These are phyloP conservation scores for Brachyptera risi DNA, from an alignment of 2,888 invertebrate species.

Conservation along the genomic window DNA sequence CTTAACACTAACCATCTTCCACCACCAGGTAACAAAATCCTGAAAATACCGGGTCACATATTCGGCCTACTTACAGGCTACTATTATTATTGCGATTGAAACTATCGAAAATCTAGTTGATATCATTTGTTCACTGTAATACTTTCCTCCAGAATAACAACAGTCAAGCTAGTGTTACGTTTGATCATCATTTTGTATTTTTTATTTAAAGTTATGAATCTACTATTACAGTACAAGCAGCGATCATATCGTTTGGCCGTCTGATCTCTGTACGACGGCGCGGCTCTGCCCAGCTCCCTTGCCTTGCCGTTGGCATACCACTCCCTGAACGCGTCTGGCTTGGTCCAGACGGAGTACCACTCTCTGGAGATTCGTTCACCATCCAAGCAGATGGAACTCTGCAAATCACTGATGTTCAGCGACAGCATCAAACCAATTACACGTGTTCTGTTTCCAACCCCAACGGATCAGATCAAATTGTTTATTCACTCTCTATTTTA, in stretches of 20 bases:
- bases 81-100: too few relatives aligned
- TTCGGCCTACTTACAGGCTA: too few relatives aligned
- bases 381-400: constrained; percentile 39
- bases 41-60: too few relatives aligned
- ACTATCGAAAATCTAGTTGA: too few relatives aligned
- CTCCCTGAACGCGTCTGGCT: constrained; percentile 37
- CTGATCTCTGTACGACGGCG: constrained; percentile 28
- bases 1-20: too few relatives aligned
- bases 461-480: constrained; percentile 40
- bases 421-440: constrained; percentile 41
- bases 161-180: too few relatives aligned
- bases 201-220: too few relatives aligned
- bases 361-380: constrained; percentile 30
- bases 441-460: constrained; percentile 41
- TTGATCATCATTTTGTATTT: too few relatives aligned
- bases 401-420: constrained; percentile 39
- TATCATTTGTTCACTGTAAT: too few relatives aligned
- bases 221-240: constrained; percentile 34
- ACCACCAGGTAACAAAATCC: too few relatives aligned
- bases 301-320: constrained; percentile 33
- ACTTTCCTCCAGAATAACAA: too few relatives aligned
- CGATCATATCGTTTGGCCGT: constrained; percentile 34
- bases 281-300: constrained; percentile 30
- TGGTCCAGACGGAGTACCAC: constrained; percentile 31
- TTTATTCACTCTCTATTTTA: constrained; percentile 40